A percentile compares a stretch with the other conserved stretches of the same genome.
Evolutionary conservation across 2,113 vertebrate species (phyloP).

Genomic region (Redunca redunca): DNA sequence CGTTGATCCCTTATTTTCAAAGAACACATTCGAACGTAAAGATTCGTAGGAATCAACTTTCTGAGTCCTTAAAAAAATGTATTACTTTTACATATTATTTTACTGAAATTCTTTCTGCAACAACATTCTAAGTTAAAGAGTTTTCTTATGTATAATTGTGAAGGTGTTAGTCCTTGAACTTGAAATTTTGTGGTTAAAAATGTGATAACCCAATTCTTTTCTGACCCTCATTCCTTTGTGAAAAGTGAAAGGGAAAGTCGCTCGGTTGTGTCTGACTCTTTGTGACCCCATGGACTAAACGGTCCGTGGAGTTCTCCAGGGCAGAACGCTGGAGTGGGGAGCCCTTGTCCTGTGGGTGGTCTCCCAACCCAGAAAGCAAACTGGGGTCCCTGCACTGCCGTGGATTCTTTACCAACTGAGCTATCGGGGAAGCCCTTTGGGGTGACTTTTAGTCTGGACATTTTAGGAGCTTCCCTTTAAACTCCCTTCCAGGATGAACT

Average conservation of each 20-base stretch:
- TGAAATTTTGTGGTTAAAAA: not conserved
- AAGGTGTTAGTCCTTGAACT: not conserved
- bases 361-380: not conserved
- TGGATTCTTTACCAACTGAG: not conserved
- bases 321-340: not conserved
- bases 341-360: not conserved
- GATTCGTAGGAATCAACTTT: not conserved
- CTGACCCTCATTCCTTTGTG: not conserved
- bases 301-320: not conserved
- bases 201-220: not conserved
- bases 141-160: not conserved
- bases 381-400: not conserved
- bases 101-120: not conserved
- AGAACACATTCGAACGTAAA: not conserved
- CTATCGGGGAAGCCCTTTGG: not conserved
- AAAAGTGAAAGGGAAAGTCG: not conserved
- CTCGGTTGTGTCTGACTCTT: not conserved
- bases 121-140: not conserved
- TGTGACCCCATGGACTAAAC: not conserved
- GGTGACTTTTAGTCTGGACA: not conserved
- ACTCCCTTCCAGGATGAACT: not conserved
- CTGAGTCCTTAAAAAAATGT: not conserved
- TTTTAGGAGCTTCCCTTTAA: not conserved
- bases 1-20: not conserved
- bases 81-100: not conserved